phyloP scores from a whole-genome alignment of 2,113 vertebrate genomes.

The Poecilia latipinna region DNA sequence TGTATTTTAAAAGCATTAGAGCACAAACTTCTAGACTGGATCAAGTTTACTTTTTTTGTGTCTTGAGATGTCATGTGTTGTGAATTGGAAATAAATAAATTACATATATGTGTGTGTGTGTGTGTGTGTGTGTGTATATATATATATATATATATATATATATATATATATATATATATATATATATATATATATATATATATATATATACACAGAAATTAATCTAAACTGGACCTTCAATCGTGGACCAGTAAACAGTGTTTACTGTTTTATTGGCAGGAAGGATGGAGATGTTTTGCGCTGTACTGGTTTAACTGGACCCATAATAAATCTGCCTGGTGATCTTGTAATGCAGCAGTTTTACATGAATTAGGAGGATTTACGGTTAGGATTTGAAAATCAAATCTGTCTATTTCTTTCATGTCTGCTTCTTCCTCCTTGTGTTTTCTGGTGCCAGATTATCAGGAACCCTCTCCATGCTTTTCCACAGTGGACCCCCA shows the following conservation, averaged over 20 bases:
- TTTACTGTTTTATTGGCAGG: not conserved
- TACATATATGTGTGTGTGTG: too few species aligned
- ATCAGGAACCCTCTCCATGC: not conserved
- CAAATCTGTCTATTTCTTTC: not conserved
- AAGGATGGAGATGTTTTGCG: not conserved
- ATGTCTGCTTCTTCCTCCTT: not conserved
- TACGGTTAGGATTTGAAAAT: not conserved
- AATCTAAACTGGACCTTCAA: too few species aligned
- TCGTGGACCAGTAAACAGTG: too few species aligned
- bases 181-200: too few species aligned
- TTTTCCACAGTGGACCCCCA: too few species aligned
- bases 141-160: too few species aligned
- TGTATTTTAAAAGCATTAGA: slow-evolving; percentile 13
- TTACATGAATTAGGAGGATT: not conserved
- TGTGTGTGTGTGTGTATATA: too few species aligned
- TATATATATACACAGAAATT: too few species aligned
- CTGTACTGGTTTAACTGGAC: not conserved
- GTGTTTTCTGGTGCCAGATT: not conserved
- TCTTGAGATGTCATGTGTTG: too few species aligned
- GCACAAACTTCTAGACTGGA: not conserved
- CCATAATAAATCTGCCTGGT: not conserved
- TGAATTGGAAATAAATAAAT: too few species aligned
- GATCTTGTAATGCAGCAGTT: not conserved
- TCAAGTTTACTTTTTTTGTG: too few species aligned
- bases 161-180: too few species aligned